A percentile compares a stretch with the other conserved stretches of the same genome.
Evolutionary conservation across 2,113 vertebrate species (phyloP).

Genomic region (Dasyurus viverrinus): DNA sequence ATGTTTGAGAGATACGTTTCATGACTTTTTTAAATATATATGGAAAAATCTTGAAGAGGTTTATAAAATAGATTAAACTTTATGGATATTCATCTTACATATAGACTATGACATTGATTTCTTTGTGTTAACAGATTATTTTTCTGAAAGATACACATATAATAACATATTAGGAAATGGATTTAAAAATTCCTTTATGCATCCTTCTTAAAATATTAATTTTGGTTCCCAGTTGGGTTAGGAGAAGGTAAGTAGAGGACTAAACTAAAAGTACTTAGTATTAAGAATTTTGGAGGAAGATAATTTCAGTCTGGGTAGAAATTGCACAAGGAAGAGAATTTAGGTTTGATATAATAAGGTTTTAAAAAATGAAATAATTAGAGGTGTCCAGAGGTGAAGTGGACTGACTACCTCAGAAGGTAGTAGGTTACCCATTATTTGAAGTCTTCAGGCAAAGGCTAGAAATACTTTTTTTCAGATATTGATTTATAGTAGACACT

Average conservation of each 20-base stretch:
- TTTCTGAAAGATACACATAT: constrained; percentile 2
- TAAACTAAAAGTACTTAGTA: not conserved
- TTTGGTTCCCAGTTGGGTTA: not conserved
- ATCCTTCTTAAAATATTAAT: not conserved
- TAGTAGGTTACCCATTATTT: not conserved
- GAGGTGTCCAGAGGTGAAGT: not conserved
- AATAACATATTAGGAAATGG: constrained; percentile 20
- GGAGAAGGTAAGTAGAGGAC: not conserved
- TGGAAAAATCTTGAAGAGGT: not conserved
- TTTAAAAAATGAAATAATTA: not conserved
- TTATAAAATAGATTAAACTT: constrained; percentile 27
- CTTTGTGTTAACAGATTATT: not conserved
- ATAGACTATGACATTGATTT: not conserved
- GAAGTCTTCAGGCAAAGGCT: not conserved
- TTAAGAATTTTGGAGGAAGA: not conserved
- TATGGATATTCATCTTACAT: constrained; percentile 14
- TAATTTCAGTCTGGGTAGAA: not conserved
- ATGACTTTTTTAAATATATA: constrained; percentile 19
- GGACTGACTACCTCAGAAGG: not conserved
- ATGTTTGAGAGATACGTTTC: constrained; percentile 52
- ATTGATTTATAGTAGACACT: not conserved
- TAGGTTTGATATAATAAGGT: not conserved
- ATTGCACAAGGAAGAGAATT: not conserved
- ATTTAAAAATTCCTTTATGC: not conserved
- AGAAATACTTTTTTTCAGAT: not conserved